phyloP scores from a whole-genome alignment of 2,113 vertebrate genomes.

The Gallinago paraguaiae region DNA sequence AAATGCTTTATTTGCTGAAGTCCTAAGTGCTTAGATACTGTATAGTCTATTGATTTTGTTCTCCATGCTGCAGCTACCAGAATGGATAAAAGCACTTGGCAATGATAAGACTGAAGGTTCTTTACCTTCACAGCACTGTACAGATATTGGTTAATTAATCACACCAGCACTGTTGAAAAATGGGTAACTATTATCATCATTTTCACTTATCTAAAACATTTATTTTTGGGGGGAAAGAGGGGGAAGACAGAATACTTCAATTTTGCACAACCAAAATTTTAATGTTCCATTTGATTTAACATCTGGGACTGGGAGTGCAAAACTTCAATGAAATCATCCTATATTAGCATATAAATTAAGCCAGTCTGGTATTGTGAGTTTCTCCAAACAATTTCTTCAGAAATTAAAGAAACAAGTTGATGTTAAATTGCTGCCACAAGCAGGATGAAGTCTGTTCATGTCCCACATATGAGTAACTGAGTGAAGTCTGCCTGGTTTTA shows the following conservation, averaged over 20 bases:
- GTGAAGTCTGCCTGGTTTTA: background rate
- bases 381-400: background rate
- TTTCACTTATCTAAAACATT: background rate
- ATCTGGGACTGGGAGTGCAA: background rate
- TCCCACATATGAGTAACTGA: background rate
- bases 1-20: background rate
- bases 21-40: background rate
- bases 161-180: background rate
- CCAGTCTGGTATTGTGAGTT: background rate
- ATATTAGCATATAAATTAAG: constrained; percentile 6
- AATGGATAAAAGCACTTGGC: background rate
- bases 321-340: background rate
- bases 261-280: background rate
- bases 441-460: background rate
- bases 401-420: background rate
- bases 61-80: background rate
- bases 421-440: background rate
- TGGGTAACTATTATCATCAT: background rate
- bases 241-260: background rate
- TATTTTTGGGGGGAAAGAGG: background rate
- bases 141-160: background rate
- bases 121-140: background rate
- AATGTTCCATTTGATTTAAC: background rate
- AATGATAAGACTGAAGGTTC: background rate
- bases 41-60: background rate